Conservation (phyloP, 2,888 invertebrate genomes). For the Prosapia bicincta region DNA sequence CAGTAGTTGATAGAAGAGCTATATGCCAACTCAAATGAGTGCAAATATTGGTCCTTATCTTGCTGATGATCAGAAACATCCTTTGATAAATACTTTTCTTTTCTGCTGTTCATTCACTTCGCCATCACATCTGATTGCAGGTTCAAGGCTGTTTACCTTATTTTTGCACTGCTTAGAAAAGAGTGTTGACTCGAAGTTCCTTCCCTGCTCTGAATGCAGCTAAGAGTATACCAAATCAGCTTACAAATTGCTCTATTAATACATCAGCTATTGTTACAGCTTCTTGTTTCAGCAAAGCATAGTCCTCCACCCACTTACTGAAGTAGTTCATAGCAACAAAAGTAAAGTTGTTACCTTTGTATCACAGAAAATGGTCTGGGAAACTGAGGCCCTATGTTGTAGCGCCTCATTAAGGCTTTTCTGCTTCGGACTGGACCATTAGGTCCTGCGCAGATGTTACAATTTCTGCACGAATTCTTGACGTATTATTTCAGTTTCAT, state of each 20-base stretch:
- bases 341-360: too few species aligned
- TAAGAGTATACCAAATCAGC: constrained; percentile 35
- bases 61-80: too few species aligned
- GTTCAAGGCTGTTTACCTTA: too few species aligned
- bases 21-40: constrained; percentile 28
- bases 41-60: constrained; percentile 33
- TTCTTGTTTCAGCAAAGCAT: too few species aligned
- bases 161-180: too few species aligned
- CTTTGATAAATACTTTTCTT: too few species aligned
- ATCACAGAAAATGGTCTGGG: too few species aligned
- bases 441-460: constrained; percentile 29
- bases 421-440: constrained; percentile 32
- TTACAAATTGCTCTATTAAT: too few species aligned
- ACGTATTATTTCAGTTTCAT: constrained; percentile 30
- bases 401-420: constrained; percentile 34
- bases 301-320: constrained; percentile 40
- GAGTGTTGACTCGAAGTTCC: too few species aligned
- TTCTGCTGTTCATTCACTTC: too few species aligned
- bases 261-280: constrained; percentile 41
- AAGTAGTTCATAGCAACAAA: constrained; percentile 38
- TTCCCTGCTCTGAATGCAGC: too few species aligned
- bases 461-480: constrained; percentile 37
- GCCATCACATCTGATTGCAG: too few species aligned
- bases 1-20: constrained; percentile 18
- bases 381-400: constrained; percentile 35